Percentiles rank a stretch among this genome's conserved stretches.
Conservation (phyloP, 2,888 invertebrate species). For the Homarus gammarus region DNA sequence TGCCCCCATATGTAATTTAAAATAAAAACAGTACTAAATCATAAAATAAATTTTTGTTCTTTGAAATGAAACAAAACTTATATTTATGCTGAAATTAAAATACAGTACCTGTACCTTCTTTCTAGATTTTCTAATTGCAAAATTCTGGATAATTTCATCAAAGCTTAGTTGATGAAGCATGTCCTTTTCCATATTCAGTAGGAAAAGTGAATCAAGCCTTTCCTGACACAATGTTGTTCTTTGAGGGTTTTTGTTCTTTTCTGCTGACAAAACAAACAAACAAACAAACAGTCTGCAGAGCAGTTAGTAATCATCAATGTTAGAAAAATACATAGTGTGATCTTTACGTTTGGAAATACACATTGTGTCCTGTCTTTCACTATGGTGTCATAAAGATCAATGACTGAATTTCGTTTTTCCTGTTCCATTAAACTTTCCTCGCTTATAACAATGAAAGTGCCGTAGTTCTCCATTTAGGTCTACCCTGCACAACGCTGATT, state of each 20-base stretch:
- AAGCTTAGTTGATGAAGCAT: background rate
- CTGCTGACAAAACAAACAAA: too few species aligned
- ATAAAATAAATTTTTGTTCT: background rate
- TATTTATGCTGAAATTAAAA: background rate
- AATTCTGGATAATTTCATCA: slow-evolving; percentile 9
- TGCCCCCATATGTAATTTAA: slow-evolving; percentile 13
- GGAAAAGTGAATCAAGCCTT: background rate
- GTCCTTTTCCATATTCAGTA: background rate
- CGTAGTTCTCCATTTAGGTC: background rate
- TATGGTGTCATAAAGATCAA: slow-evolving; percentile 7
- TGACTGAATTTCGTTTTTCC: slow-evolving; percentile 22
- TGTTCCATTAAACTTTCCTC: slow-evolving; percentile 12
- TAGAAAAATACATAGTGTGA: slow-evolving; percentile 8
- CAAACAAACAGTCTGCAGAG: background rate
- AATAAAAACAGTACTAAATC: background rate
- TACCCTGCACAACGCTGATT: too few species aligned
- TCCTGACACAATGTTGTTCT: slow-evolving; percentile 17
- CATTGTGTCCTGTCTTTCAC: background rate
- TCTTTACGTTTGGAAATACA: background rate
- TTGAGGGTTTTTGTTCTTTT: slow-evolving; percentile 12
- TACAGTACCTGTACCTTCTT: slow-evolving; percentile 6
- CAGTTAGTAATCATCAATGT: slow-evolving; percentile 19
- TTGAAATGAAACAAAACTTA: slow-evolving; percentile 15
- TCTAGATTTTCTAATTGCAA: slow-evolving; percentile 19
- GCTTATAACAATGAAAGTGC: slow-evolving; percentile 13